Conservation (phyloP, 2,888 invertebrate genomes). For the Alentia gelatinosa region DNA sequence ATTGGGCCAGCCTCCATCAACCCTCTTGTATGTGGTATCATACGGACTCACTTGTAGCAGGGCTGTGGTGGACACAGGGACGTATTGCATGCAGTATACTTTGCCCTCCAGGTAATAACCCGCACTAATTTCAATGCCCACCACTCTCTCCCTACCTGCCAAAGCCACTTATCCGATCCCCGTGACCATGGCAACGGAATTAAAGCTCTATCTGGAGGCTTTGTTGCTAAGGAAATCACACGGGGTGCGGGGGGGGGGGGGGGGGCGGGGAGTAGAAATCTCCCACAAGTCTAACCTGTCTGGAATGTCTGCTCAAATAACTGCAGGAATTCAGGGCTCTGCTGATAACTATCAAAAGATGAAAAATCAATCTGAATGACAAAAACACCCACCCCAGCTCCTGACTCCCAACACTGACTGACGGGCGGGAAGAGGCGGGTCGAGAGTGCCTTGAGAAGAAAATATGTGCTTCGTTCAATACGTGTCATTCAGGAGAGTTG, state of each 20-base stretch:
- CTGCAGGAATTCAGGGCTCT: not conserved
- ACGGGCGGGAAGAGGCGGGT: not conserved
- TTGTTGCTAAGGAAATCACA: not conserved
- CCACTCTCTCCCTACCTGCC: not conserved
- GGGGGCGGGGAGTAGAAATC: not conserved
- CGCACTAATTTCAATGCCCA: too few relatives aligned
- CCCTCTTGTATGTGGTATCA: too few relatives aligned
- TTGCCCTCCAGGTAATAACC: too few relatives aligned
- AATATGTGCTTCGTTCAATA: not conserved
- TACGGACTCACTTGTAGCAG: too few relatives aligned
- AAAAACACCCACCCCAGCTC: not conserved
- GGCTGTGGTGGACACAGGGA: too few relatives aligned
- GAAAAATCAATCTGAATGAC: not conserved
- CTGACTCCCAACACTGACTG: not conserved
- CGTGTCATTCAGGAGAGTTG: too few relatives aligned
- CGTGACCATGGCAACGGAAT: slow-evolving; percentile 1
- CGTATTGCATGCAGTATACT: too few relatives aligned
- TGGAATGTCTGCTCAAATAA: not conserved
- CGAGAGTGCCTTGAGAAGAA: not conserved
- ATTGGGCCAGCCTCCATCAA: too few relatives aligned
- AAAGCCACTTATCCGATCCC: not conserved
- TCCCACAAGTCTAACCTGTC: not conserved
- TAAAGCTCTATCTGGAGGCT: not conserved
- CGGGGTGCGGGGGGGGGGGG: not conserved
- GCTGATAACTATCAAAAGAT: not conserved